Evolutionary conservation across 92 coral and sea anemone genomes (phyloP), one percentile per base, ranked within the genome.

Genomic region (Actinernus sp.): DNA sequence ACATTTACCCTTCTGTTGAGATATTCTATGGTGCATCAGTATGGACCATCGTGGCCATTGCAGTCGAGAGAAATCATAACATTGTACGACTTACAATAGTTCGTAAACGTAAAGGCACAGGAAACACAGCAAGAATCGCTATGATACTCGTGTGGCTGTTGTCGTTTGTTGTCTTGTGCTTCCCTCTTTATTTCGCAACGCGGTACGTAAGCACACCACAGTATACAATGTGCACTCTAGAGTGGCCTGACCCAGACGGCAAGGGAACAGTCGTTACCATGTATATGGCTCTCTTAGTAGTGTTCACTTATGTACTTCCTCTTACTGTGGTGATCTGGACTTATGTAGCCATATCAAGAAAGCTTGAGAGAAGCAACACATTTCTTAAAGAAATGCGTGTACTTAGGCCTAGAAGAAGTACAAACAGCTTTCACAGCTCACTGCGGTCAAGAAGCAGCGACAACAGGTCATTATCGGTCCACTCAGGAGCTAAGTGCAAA

Each of bases 11-110:
- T 12, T 37, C 52, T 0, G 11, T 71, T 13, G 88, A 82, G 12
- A 60, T 74, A 9, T 82, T 82, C 50, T 58, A 55, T 29, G 88
- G 83, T 23, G 61, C 81, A 33, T 82, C 88, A 0, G 74, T 74
- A 7, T 82, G 88, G 88, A 66, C 63, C 2, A 74, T 82, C 23
- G 83, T 70, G 0, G 88, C 83, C 3, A 59, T 82, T 38, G 82
- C 88, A 1, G 56, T 64, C 14, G 83, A 82, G 54, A 64, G 88
- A 13, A 74, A 66, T 16, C 40, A 83, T 9, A 74, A 61, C 52
- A 82, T 70, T 20, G 69, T 68, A 4, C 58, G 83, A 29, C 61
- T 73, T 55, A 56, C 61, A 32, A 55, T 45, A 3, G 53, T 70
- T 14, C 55, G 26, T 26, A 61, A 66, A 26, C 17, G 78, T 14